A percentile compares a stretch with the other conserved stretches of the same genome.
Evolutionary conservation across 2,113 vertebrate species (phyloP).

Genomic region (Ivindomyrus marchei): DNA sequence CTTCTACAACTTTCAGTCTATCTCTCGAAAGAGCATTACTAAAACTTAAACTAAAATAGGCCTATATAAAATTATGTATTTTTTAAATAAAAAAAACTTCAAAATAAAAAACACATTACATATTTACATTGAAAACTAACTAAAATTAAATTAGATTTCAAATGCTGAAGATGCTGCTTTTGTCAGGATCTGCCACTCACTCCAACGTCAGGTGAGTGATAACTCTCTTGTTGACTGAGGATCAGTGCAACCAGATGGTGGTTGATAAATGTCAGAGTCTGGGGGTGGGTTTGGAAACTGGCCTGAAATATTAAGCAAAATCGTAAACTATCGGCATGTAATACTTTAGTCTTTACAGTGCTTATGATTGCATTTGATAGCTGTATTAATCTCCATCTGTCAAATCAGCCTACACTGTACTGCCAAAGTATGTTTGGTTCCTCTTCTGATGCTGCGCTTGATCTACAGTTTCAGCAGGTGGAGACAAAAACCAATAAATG

Average conservation of each 20-base stretch:
- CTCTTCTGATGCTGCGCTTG: neutral
- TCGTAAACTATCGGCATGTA: neutral
- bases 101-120: too few species aligned
- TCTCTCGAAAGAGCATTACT: too few species aligned
- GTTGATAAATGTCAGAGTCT: neutral
- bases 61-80: too few species aligned
- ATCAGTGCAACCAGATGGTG: neutral
- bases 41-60: too few species aligned
- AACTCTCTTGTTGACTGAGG: neutral
- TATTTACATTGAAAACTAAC: too few species aligned
- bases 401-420: neutral
- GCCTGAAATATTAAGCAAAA: neutral
- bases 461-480: neutral
- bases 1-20: too few species aligned
- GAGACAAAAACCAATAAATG: neutral
- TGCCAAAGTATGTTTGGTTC: neutral
- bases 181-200: neutral
- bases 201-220: neutral
- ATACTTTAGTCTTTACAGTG: neutral
- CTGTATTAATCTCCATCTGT: neutral
- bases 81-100: too few species aligned
- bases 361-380: neutral
- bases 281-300: neutral
- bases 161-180: neutral
- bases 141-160: too few species aligned